Conservation (phyloP, 2,888 invertebrate species). For the Rhodophaea formosa region DNA sequence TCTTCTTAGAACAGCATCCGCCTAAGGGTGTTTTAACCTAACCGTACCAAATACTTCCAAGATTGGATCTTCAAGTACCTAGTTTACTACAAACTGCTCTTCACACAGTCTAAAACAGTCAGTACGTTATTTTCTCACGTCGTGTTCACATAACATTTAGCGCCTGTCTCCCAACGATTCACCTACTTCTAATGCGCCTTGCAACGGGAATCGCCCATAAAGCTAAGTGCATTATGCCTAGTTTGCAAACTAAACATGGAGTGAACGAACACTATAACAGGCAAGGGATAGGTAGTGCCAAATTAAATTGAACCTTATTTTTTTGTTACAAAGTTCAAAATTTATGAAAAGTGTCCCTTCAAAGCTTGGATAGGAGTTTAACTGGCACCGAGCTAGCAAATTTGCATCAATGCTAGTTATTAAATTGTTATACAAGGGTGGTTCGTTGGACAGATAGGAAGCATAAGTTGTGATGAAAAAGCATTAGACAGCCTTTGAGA, state of each 20-base stretch:
- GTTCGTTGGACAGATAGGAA: too few species aligned
- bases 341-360: too few species aligned
- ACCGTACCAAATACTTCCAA: too few species aligned
- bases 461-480: too few species aligned
- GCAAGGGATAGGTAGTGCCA: too few species aligned
- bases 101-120: background rate
- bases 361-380: background rate
- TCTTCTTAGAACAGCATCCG: too few species aligned
- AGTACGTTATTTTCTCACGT: conserved; percentile 1
- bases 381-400: background rate
- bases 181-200: conserved; percentile 16
- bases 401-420: conserved; percentile 10
- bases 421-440: conserved; percentile 2
- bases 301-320: too few species aligned
- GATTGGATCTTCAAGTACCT: too few species aligned
- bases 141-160: conserved; percentile 13
- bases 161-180: conserved; percentile 4
- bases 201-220: conserved; percentile 17
- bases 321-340: too few species aligned
- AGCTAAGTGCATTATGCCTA: conserved; percentile 17
- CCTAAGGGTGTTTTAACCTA: too few species aligned
- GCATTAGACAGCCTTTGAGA: too few species aligned
- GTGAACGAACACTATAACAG: background rate
- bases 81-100: background rate
- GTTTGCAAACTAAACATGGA: conserved; percentile 15